Evolutionary conservation across 2,888 invertebrate species (phyloP).

Genomic region (Protodeltote pygarga): DNA sequence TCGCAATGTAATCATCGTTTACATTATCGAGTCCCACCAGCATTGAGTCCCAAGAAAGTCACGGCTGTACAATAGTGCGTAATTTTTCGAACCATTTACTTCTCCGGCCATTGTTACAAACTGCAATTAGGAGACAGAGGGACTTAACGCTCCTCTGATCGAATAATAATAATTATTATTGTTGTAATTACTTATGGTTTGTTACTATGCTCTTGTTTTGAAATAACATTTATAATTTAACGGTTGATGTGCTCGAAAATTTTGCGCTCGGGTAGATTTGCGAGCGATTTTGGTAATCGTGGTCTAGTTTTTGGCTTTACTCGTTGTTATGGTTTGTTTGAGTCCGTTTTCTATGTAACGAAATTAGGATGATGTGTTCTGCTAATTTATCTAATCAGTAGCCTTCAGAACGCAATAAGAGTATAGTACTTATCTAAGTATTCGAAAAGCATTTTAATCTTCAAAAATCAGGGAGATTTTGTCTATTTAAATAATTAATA

Average conservation of each 20-base stretch:
- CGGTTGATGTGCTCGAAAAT: constrained; percentile 6
- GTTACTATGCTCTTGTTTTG: constrained; percentile 39
- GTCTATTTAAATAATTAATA: too few relatives aligned
- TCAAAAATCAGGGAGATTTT: too few relatives aligned
- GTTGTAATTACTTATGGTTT: constrained; percentile 50
- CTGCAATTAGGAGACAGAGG: constrained; percentile 58
- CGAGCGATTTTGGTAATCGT: constrained; percentile 21
- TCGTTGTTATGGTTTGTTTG: constrained; percentile 26
- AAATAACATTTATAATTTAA: constrained; percentile 16
- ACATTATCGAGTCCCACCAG: constrained; percentile 25
- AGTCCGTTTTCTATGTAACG: constrained; percentile 31
- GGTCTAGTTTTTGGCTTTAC: constrained; percentile 24
- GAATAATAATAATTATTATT: constrained; percentile 69
- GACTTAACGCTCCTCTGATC: constrained; percentile 55
- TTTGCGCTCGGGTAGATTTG: constrained; percentile 9
- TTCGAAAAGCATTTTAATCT: too few relatives aligned
- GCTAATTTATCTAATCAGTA: too few relatives aligned
- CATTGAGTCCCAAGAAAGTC: constrained; percentile 34
- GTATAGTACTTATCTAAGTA: too few relatives aligned
- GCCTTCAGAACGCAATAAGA: too few relatives aligned
- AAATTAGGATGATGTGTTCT: too few relatives aligned
- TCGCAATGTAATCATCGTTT: constrained; percentile 6
- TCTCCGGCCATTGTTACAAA: constrained; percentile 55
- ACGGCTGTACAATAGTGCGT: constrained; percentile 65
- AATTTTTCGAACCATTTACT: constrained; percentile 78